phyloP scores from a whole-genome alignment of 2,888 invertebrate genomes.

The Aphidoletes aphidimyza region DNA sequence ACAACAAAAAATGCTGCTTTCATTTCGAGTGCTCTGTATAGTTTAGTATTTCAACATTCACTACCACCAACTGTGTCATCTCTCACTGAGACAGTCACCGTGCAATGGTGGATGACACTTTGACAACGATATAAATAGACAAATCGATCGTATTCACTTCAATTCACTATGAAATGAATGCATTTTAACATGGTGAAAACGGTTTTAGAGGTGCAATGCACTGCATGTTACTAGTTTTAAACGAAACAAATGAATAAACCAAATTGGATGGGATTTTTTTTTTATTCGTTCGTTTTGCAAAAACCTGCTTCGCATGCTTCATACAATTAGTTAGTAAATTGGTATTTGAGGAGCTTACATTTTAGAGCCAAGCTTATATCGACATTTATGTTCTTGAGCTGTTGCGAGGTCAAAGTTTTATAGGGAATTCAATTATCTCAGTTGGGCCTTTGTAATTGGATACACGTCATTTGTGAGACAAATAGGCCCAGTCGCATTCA shows the following conservation, averaged over 20 bases:
- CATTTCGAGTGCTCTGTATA: neutral
- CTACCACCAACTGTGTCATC: slow-evolving; percentile 2
- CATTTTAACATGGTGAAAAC: neutral
- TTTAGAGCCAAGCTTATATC: neutral
- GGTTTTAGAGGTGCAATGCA: neutral
- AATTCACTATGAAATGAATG: no score
- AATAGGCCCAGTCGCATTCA: no score
- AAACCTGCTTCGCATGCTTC: neutral
- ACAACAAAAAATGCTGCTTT: neutral
- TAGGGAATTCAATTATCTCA: neutral
- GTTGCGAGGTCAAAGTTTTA: neutral
- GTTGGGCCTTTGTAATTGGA: neutral
- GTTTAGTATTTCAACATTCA: neutral
- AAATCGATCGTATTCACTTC: neutral
- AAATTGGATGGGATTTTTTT: neutral
- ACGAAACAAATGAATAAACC: no score
- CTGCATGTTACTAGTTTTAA: slow-evolving; percentile 11
- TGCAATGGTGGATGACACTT: slow-evolving; percentile 14
- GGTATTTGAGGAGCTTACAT: neutral
- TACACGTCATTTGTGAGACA: no score
- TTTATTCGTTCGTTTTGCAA: neutral
- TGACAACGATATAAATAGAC: slow-evolving; percentile 35
- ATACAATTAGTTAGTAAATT: neutral
- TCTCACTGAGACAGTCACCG: no score
- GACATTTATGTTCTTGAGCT: neutral